A percentile compares a stretch with the other conserved stretches of the same genome.
Evolutionary conservation across 2,113 vertebrate species (phyloP).

Genomic region (Lagopus leucura): DNA sequence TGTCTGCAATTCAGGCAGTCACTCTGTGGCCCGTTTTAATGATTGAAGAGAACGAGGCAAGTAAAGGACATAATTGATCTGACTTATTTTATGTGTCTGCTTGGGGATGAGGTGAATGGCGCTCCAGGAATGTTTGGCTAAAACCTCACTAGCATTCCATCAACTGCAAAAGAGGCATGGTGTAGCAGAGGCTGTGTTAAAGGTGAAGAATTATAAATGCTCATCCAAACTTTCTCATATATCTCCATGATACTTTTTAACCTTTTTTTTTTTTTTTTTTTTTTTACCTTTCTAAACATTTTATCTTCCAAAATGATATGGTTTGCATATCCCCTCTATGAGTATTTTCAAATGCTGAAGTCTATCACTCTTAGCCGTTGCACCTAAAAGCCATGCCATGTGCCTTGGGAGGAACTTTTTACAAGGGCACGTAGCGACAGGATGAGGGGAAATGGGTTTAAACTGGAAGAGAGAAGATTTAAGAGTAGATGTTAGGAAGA

Average conservation of each 20-base stretch:
- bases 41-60: background rate
- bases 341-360: background rate
- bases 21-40: background rate
- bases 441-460: too few relatives aligned
- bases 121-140: background rate
- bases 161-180: background rate
- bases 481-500: too few relatives aligned
- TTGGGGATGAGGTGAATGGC: background rate
- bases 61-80: background rate
- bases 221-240: background rate
- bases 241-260: background rate
- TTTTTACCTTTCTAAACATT: background rate
- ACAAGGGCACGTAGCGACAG: too few relatives aligned
- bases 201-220: background rate
- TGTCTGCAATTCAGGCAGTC: background rate
- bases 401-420: too few relatives aligned
- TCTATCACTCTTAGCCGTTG: background rate
- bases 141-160: background rate
- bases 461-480: too few relatives aligned
- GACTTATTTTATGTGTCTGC: slow-evolving; percentile 10
- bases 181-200: background rate
- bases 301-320: background rate
- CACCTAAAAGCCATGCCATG: rapidly evolving
- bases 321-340: background rate
- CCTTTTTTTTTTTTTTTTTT: background rate